These are phyloP conservation scores for Charanyca ferruginea DNA, from an alignment of 2,888 invertebrate species.

Conservation along the genomic window DNA sequence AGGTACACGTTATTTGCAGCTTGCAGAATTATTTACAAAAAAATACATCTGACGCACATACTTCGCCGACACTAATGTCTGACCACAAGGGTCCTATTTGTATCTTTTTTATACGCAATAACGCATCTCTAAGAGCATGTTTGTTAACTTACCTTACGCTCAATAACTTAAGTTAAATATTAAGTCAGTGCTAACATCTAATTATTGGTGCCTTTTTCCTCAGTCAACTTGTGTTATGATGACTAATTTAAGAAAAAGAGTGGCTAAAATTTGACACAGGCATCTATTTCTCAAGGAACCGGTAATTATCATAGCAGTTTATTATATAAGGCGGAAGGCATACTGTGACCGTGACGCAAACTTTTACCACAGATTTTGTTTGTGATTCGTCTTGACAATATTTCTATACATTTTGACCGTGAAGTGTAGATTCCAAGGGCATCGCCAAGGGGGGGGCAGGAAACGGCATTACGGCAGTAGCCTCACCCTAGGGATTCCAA, in stretches of 20 bases:
- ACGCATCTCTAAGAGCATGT: conserved; percentile 46
- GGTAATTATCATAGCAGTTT: no score
- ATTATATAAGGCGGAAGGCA: no score
- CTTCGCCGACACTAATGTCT: conserved; percentile 32
- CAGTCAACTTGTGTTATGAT: background rate
- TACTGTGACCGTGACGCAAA: no score
- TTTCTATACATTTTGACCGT: no score
- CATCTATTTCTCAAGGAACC: no score
- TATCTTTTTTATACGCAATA: conserved; percentile 43
- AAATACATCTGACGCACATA: conserved; percentile 13
- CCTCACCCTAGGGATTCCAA: no score
- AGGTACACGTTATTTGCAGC: conserved; percentile 13
- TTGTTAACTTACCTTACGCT: conserved; percentile 41
- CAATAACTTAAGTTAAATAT: conserved; percentile 46
- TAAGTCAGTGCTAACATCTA: conserved; percentile 42
- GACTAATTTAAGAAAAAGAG: conserved; percentile 25
- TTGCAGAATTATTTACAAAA: conserved; percentile 21
- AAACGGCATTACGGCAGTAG: no score
- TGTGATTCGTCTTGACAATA: no score
- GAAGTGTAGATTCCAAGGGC: no score
- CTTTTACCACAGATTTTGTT: no score
- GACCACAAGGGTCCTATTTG: conserved; percentile 11
- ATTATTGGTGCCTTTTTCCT: conserved; percentile 24
- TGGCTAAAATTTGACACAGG: background rate
- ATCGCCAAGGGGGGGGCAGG: no score